Evolutionary conservation across 1,140 invertebrate genomes (phyloP), one percentile per base, ranked within the genome.

Genomic region (Rhagoletis zephyria): DNA sequence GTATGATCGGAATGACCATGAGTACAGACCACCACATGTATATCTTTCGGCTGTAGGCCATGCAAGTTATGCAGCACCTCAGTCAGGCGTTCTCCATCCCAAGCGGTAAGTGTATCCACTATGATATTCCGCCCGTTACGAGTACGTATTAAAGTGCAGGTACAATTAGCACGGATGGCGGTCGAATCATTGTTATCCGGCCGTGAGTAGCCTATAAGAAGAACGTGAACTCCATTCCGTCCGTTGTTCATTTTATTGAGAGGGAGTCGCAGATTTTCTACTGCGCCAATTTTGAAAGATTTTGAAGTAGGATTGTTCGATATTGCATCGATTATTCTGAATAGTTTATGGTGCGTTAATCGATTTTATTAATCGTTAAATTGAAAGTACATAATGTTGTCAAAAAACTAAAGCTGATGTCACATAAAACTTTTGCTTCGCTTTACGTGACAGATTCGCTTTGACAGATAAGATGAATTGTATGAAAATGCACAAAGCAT

Each of bases 1-100:
- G 96, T 96, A 90, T 99, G 98, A 94, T 99, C 98, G 0, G 97
- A 96, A 94, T 99, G 98, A 1, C 97, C 97, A 93, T 98, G 98
- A 59, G 97, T 97, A 89, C 96, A 97, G 16, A 99, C 94, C 4
- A 98, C 96, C 93, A 95, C 96, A 90, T 96, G 91, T 56, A 99
- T 96, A 88, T 97, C 94, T 30, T 95, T 94, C 5, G 95, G 94
- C 7, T 89, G 91, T 14, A 97, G 59, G 10, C 94, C 91, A 85
- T 96, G 91, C 63, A 93, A 90, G 48, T 56, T 59, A 59, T 90
- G 88, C 74, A 98, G 93, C 85, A 94, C 96, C 1, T 89, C 85
- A 30, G 74, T 85, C 7, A 93, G 87, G 0, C 85, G 85, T 4
- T 90, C 89, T 6, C 91, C 95, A 93, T 98, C 97, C 97, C 97